These are phyloP conservation scores for Chromis chromis DNA, from an alignment of 2,797 vertebrate genomes.

Conservation along the genomic window DNA sequence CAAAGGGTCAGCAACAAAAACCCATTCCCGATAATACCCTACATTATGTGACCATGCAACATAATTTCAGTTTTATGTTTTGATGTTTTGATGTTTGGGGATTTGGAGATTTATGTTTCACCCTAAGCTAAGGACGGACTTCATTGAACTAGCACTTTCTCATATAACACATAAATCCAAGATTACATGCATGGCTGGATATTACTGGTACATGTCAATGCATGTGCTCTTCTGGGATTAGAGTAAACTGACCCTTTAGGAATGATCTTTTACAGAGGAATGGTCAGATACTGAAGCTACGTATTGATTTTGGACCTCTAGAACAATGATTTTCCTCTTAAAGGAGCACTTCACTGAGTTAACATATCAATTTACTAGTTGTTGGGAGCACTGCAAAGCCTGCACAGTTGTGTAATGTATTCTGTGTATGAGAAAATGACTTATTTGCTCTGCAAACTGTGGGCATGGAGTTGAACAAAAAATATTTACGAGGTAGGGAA, in stretches of 20 bases:
- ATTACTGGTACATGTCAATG: not conserved
- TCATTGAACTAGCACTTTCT: not conserved
- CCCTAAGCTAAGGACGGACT: not conserved
- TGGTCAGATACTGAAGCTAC: not conserved
- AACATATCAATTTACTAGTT: slow-evolving; percentile 2
- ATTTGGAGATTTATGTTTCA: not conserved
- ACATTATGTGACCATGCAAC: not conserved
- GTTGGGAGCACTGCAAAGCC: not conserved
- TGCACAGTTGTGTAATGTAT: not conserved
- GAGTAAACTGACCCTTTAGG: slow-evolving; percentile 3
- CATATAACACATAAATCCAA: slow-evolving; percentile 4
- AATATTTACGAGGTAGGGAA: not conserved
- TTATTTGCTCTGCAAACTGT: not conserved
- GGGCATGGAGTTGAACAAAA: too few relatives aligned
- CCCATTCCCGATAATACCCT: not conserved
- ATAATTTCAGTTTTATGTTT: slow-evolving; percentile 10
- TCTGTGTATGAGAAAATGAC: not conserved
- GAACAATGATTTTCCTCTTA: not conserved
- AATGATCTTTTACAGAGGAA: not conserved
- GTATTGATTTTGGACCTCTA: slow-evolving; percentile 25
- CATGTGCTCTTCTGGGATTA: not conserved
- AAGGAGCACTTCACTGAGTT: not conserved
- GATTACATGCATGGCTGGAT: slow-evolving; percentile 8
- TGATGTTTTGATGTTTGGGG: not conserved
- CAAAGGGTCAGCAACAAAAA: slow-evolving; percentile 1